Evolutionary conservation across 2,797 vertebrate genomes (phyloP), one percentile per base, ranked within the genome.

Genomic region (Kryptolebias ocellatus): DNA sequence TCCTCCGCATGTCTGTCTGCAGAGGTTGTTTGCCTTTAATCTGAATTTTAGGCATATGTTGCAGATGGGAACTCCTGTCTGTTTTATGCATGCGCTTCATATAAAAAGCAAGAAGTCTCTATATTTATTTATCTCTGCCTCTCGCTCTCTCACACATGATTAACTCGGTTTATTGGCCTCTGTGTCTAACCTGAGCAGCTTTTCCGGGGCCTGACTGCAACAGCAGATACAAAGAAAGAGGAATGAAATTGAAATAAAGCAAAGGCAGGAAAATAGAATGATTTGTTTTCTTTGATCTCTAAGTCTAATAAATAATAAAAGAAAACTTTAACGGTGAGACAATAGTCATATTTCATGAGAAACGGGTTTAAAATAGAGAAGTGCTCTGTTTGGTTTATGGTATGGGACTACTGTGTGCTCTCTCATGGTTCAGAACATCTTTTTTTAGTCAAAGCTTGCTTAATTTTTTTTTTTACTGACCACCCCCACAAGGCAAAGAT

Each of bases 241-340:
- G 52, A 63, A 58, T 53, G 55, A 51, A 66, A 44, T 10, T 44
- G 28, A 37, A 44, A 6, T 39, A 11, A 27, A 64, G 7, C 49
- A 70, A 27, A 61, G 53, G 64, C 31, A 8, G 0, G 24, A 55
- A 60, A 68, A 62, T 75, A 16, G 55, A 68, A 62, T 50, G 47
- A 60, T 27, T 66, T 44, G 20, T 56, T 53, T 47, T 46, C 53
- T 59, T 60, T 64, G 45, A 68, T 55, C 68, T 60, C 53, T 64
- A 18, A 66, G 58, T 59, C 49, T 50, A 88, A 86, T 61, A 87
- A 89, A 89, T 80, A 89, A 79, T 67, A 81, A 87, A 81, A 80
- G 75, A 92, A 87, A 67, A 58, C 73, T 49, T 75, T 82, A 84
- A 87, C 77, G 80, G 59, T 58, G 65, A 73, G 67, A 62, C 64